Base-by-base conservation (phyloP, 2,888 invertebrate species). In the Limnephilus lunatus region DNA sequence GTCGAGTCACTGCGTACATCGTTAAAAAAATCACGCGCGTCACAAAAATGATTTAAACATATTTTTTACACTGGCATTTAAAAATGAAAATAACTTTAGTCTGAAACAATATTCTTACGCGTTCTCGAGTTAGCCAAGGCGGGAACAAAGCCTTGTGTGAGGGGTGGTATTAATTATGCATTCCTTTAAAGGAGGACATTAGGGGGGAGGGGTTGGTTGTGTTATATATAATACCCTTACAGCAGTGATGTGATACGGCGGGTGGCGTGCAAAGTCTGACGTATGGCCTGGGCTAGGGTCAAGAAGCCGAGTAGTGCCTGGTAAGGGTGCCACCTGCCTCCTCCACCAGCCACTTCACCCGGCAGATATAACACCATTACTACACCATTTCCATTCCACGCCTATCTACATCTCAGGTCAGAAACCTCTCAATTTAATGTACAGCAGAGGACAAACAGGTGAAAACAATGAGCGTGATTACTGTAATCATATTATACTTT, bases 91-190 rank as follows among this genome's bases (percentile, higher is more conserved):
- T 68, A 68, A 25, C 68, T 68, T n/a, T 9, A 25, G n/a, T n/a
- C 5, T 68, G 25, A 68, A 68, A 68, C 25, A n/a, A 68, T 68
- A n/a, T 68, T n/a, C 68, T 68, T 68, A 82, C 14, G 35, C 48
- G 7, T 39, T 86, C 48, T 48, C 53, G 19, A 44, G 68, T 68
- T 68, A n/a, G 68, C 68, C 44, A 31, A 44, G 86, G 15, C n/a
- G 86, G 30, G 86, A 87, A 87, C 86, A 87, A 87, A 87, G 86
- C 86, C 53, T 87, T 44, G 9, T 68, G 68, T 68, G 68, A 68
- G 25, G 68, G 86, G 86, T n/a, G 86, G 53, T 1, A 87, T 87
- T 44, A 87, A 87, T 87, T 87, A 87, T 87, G 53, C 86, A 87
- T 87, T 87, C 48, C 86, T n/a, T 48, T 31, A 87, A 48, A 87